Evolutionary conservation across 2,888 invertebrate genomes (phyloP), one percentile per base, ranked within the genome.

Genomic region (Branchellion lobata): DNA sequence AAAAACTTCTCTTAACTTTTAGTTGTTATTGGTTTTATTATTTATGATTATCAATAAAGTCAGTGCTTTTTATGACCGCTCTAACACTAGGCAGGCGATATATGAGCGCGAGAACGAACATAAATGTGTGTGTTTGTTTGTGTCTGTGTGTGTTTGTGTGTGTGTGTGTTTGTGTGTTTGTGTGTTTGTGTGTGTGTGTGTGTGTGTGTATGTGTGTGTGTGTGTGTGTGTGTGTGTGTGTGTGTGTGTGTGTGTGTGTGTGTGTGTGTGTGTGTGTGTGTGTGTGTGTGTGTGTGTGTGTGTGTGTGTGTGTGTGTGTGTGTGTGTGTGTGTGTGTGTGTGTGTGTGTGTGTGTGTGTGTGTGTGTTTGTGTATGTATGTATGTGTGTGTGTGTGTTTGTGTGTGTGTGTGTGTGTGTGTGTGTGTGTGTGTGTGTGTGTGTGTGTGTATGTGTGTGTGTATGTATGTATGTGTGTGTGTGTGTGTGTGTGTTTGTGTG

Each of bases 181-280:
- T 71, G 34, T 71, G 71, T 71, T 5, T 71, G 34, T 71, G 34
- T 71, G 71, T 31, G 34, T 71, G 71, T 71, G 34, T 71, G 34
- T 71, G 34, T 71, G 71, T 71, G 34, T 71, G 71, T 71, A n/a
- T 71, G 71, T 34, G 34, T 71, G 71, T 71, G 29, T 71, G 71
- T 71, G 34, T 71, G 71, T 71, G 34, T 71, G 71, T 71, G 34
- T 71, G 71, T 71, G 34, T 71, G 71, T 71, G 34, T 71, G 71
- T 65, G 29, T 65, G 65, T 65, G 69, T 69, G 69, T 57, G 61
- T 57, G 61, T 57, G 61, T 57, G 61, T 57, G 61, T 57, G 61
- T 57, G 61, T 57, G 61, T 57, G 61, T 57, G 61, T 57, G 61
- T 57, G 61, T 57, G 61, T 57, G 61, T 57, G 61, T 57, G 69